phyloP scores from a whole-genome alignment of 1,140 invertebrate genomes.

The Telenomus remus region DNA sequence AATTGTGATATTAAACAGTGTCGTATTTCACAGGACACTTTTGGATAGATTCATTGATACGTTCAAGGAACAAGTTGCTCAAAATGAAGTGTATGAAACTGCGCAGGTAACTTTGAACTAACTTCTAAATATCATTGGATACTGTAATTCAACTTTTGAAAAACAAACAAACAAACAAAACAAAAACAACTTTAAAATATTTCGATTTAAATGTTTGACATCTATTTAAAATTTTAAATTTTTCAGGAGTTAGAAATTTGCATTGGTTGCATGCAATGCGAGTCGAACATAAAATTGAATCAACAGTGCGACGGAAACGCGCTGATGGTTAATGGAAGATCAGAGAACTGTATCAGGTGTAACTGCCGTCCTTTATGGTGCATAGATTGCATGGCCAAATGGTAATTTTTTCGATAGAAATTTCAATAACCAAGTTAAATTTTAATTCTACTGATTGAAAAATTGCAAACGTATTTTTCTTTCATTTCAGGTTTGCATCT shows the following conservation, averaged over 20 bases:
- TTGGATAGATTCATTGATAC: slow-evolving; percentile 89
- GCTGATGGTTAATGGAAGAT: slow-evolving; percentile 59
- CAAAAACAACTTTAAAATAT: no score
- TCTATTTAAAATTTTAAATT: neutral
- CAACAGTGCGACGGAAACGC: slow-evolving; percentile 80
- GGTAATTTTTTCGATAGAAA: slow-evolving; percentile 74
- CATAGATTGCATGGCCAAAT: slow-evolving; percentile 88
- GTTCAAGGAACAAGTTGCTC: slow-evolving; percentile 84
- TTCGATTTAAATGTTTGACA: no score
- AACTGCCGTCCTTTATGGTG: slow-evolving; percentile 93
- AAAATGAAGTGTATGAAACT: slow-evolving; percentile 83
- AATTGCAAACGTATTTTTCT: no score
- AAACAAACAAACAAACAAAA: no score
- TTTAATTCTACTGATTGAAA: no score
- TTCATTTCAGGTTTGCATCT: slow-evolving; percentile 84
- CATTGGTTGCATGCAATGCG: slow-evolving; percentile 90
- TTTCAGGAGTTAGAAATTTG: slow-evolving; percentile 85
- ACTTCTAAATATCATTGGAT: no score
- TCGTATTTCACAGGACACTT: slow-evolving; percentile 86
- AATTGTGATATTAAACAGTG: slow-evolving; percentile 84
- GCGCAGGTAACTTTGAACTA: slow-evolving; percentile 76
- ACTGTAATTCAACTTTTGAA: no score
- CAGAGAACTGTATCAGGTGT: slow-evolving; percentile 77
- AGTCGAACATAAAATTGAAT: slow-evolving; percentile 87
- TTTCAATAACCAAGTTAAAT: no score